Conservation (phyloP, 92 coral and sea anemone genomes). For the Umimayanthus kanabou region DNA sequence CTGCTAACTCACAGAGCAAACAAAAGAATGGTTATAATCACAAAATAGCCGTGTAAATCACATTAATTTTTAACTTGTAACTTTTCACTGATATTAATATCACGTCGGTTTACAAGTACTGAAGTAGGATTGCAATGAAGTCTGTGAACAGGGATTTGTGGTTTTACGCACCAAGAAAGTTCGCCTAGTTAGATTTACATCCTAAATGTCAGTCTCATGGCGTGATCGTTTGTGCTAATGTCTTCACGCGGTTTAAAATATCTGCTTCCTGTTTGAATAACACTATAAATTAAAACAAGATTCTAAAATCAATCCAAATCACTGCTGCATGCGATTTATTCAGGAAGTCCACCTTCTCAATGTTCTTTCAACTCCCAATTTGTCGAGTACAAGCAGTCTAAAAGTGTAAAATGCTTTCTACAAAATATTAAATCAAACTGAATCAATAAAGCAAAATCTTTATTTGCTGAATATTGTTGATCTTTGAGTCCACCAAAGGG, state of each 20-base stretch:
- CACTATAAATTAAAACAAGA: not conserved
- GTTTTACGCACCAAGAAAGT: not conserved
- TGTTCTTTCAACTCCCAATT: not conserved
- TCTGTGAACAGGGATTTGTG: not conserved
- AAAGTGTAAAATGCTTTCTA: not conserved
- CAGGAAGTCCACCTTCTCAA: not conserved
- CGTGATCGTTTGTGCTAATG: not conserved
- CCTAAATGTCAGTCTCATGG: not conserved
- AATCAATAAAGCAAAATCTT: not conserved
- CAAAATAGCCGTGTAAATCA: not conserved
- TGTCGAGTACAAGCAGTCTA: not conserved
- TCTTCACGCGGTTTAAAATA: not conserved
- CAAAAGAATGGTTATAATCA: not conserved
- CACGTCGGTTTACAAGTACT: not conserved
- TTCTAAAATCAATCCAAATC: not conserved
- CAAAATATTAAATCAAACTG: not conserved
- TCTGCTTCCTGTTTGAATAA: not conserved
- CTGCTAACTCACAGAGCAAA: slow-evolving; percentile 1
- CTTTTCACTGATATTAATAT: not conserved
- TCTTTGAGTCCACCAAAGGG: not conserved
- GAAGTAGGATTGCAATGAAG: not conserved
- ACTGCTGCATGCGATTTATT: not conserved
- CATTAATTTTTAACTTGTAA: slow-evolving; percentile 5
- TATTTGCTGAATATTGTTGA: slow-evolving; percentile 9
- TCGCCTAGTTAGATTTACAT: not conserved